phyloP scores from a whole-genome alignment of 2,888 invertebrate genomes.

The Dendrolimus houi region DNA sequence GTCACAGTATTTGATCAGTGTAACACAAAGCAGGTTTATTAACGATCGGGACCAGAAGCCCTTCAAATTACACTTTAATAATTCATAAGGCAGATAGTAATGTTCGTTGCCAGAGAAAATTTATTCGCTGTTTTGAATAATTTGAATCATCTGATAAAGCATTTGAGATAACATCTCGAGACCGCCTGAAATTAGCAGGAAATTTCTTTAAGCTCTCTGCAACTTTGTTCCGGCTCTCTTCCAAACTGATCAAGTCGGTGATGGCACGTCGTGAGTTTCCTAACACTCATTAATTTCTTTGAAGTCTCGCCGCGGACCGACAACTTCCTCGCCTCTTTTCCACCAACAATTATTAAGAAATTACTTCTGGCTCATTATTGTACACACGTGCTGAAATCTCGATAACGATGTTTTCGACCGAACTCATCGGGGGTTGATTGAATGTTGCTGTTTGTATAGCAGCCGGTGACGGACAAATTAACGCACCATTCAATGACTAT shows the following conservation, averaged over 20 bases:
- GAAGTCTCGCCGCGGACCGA: conserved; percentile 56
- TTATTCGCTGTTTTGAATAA: conserved; percentile 39
- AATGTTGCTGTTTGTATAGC: conserved; percentile 34
- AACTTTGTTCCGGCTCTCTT: conserved; percentile 72
- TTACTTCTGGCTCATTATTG: conserved; percentile 61
- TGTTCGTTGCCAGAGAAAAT: conserved; percentile 24
- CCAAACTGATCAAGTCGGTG: conserved; percentile 70
- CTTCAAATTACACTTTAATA: conserved; percentile 17
- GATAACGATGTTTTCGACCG: conserved; percentile 42
- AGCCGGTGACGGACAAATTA: neutral
- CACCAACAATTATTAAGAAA: conserved; percentile 65
- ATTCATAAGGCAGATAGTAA: conserved; percentile 29
- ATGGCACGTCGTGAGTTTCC: conserved; percentile 65
- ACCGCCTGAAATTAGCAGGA: conserved; percentile 53
- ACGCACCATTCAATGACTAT: neutral
- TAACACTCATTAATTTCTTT: conserved; percentile 75
- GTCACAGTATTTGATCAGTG: neutral
- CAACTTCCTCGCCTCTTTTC: conserved; percentile 57
- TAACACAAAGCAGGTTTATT: neutral
- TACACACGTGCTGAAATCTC: conserved; percentile 31
- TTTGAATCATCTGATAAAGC: conserved; percentile 38
- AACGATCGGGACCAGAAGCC: neutral
- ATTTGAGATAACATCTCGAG: conserved; percentile 34
- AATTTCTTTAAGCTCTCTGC: conserved; percentile 55
- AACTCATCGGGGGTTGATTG: conserved; percentile 37